Percentiles rank a stretch among this genome's conserved stretches.
Evolutionary conservation across 2,888 invertebrate genomes (phyloP).

Genomic region (Torymus aiolomorphi): DNA sequence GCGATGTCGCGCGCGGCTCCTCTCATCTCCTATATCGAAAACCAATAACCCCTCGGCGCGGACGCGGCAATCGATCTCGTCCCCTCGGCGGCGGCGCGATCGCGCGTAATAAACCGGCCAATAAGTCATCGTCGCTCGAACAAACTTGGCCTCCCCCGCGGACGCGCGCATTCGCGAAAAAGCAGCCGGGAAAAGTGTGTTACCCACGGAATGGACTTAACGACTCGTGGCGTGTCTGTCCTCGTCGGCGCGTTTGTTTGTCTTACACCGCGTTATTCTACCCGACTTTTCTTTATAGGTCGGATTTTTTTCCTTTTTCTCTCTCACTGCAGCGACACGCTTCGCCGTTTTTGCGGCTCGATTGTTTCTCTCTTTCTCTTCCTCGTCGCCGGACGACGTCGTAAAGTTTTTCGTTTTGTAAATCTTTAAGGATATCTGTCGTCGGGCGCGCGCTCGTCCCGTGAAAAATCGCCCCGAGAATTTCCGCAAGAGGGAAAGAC

Average conservation of each 20-base stretch:
- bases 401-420: slow-evolving; percentile 22
- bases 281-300: neutral
- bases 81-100: neutral
- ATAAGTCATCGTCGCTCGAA: slow-evolving; percentile 41
- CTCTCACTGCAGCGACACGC: neutral
- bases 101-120: neutral
- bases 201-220: slow-evolving; percentile 42
- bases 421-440: slow-evolving; percentile 14
- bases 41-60: no score
- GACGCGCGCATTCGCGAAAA: neutral
- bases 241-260: neutral
- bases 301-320: neutral
- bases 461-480: neutral
- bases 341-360: neutral
- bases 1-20: neutral
- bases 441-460: no score
- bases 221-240: slow-evolving; percentile 44
- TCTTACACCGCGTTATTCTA: neutral
- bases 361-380: slow-evolving; percentile 2
- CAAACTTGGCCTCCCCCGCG: slow-evolving; percentile 15
- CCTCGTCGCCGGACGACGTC: neutral
- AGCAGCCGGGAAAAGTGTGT: neutral
- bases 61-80: no score
- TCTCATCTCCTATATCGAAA: no score
- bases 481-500: neutral